Evolutionary conservation across 2,888 invertebrate genomes (phyloP).

Genomic region (Lamproptera curius): DNA sequence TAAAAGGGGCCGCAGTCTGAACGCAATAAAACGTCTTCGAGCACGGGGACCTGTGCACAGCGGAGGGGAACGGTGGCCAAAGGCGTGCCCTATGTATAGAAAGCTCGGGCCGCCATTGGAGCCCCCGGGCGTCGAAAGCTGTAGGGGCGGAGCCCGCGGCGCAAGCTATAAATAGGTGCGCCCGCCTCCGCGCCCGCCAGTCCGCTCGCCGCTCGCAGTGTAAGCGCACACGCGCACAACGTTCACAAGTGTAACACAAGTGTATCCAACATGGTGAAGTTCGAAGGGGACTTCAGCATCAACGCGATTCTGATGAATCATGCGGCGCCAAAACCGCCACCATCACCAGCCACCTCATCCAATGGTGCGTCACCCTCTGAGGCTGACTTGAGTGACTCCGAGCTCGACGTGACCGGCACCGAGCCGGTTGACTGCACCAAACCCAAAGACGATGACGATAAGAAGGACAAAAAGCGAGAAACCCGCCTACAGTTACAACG

Average conservation of each 20-base stretch:
- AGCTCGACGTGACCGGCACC: slow-evolving; percentile 87
- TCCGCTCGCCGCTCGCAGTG: slow-evolving; percentile 58
- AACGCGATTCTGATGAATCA: slow-evolving; percentile 85
- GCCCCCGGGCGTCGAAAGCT: slow-evolving; percentile 35
- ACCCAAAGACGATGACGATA: slow-evolving; percentile 53
- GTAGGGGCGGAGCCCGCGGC: slow-evolving; percentile 45
- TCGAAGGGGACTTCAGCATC: slow-evolving; percentile 88
- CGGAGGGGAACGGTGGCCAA: slow-evolving; percentile 37
- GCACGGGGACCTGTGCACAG: slow-evolving; percentile 17
- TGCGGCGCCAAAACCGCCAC: slow-evolving; percentile 61
- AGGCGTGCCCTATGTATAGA: slow-evolving; percentile 58
- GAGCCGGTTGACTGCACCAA: slow-evolving; percentile 85
- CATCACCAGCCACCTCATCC: slow-evolving; percentile 62
- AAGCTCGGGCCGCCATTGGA: slow-evolving; percentile 58
- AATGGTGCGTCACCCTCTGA: slow-evolving; percentile 58
- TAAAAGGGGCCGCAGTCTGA: slow-evolving; percentile 21
- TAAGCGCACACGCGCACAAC: slow-evolving; percentile 48
- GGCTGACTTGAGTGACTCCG: slow-evolving; percentile 79
- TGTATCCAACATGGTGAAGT: slow-evolving; percentile 76
- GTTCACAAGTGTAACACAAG: slow-evolving; percentile 47
- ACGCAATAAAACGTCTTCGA: slow-evolving; percentile 10
- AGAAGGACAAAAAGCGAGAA: slow-evolving; percentile 86
- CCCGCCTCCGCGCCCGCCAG: slow-evolving; percentile 70
- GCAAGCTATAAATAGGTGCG: slow-evolving; percentile 51
- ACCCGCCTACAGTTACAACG: slow-evolving; percentile 99